Conservation (phyloP, 2,888 invertebrate genomes). For the Psylliodes chrysocephalus region DNA sequence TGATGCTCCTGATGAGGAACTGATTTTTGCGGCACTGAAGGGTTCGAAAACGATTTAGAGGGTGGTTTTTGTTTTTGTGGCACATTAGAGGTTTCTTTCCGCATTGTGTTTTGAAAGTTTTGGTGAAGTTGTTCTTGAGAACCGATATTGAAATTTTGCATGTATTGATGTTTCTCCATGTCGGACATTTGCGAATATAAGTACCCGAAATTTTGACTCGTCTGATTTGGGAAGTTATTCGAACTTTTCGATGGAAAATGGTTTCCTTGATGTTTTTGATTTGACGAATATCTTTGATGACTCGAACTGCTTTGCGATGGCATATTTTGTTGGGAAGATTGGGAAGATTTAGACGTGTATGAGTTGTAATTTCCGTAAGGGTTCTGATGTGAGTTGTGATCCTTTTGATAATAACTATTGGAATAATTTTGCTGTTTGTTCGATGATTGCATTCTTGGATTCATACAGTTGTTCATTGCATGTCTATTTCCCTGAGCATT, state of each 20-base stretch:
- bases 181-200: slow-evolving; percentile 35
- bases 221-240: slow-evolving; percentile 20
- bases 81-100: slow-evolving; percentile 53
- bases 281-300: slow-evolving; percentile 11
- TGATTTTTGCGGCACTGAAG: slow-evolving; percentile 37
- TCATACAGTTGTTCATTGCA: slow-evolving; percentile 3
- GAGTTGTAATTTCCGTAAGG: slow-evolving; percentile 52
- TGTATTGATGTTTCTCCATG: slow-evolving; percentile 40
- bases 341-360: slow-evolving; percentile 37
- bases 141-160: slow-evolving; percentile 51
- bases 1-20: slow-evolving; percentile 38
- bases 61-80: slow-evolving; percentile 50
- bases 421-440: slow-evolving; percentile 31
- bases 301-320: slow-evolving; percentile 8
- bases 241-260: slow-evolving; percentile 8
- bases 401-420: slow-evolving; percentile 35
- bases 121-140: slow-evolving; percentile 54
- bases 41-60: slow-evolving; percentile 51
- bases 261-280: slow-evolving; percentile 17
- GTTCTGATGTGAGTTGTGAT: slow-evolving; percentile 48
- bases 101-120: slow-evolving; percentile 43
- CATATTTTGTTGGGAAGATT: slow-evolving; percentile 23
- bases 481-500: slow-evolving; percentile 33
- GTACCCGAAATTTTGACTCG: slow-evolving; percentile 38
- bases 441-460: slow-evolving; percentile 32